Conservation (phyloP, 2,888 invertebrate genomes). For the Eudemis profundana region DNA sequence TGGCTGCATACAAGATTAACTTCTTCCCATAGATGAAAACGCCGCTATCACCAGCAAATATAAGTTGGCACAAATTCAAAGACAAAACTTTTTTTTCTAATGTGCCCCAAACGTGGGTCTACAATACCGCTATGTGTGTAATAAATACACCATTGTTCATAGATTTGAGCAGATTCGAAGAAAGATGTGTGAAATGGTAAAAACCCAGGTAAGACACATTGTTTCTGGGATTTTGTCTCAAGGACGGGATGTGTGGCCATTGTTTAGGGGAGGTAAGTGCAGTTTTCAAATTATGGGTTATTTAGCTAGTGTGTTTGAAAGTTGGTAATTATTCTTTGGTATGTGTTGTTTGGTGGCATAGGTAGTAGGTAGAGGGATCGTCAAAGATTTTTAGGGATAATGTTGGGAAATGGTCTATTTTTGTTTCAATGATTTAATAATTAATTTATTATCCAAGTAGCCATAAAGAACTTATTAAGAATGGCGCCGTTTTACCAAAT, state of each 20-base stretch:
- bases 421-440: too few relatives aligned
- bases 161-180: conserved; percentile 34
- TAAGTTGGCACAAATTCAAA: conserved; percentile 19
- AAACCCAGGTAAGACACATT: conserved; percentile 56
- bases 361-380: too few relatives aligned
- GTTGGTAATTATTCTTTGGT: conserved; percentile 1
- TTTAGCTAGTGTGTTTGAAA: conserved; percentile 1
- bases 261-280: conserved; percentile 21
- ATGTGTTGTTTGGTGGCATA: background rate
- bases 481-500: too few relatives aligned
- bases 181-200: conserved; percentile 52
- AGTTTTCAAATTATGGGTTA: conserved; percentile 12
- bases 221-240: conserved; percentile 48
- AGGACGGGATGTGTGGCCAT: conserved; percentile 37
- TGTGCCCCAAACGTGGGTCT: conserved; percentile 36
- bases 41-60: conserved; percentile 9
- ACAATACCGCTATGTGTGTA: conserved; percentile 43
- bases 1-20: background rate
- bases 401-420: too few relatives aligned
- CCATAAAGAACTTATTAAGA: too few relatives aligned
- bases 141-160: conserved; percentile 40
- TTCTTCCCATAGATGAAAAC: background rate
- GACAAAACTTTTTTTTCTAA: conserved; percentile 26
- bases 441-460: too few relatives aligned
- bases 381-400: too few relatives aligned